These are phyloP conservation scores for Pollenia angustigena DNA, from an alignment of 2,888 invertebrate species.

Conservation along the genomic window DNA sequence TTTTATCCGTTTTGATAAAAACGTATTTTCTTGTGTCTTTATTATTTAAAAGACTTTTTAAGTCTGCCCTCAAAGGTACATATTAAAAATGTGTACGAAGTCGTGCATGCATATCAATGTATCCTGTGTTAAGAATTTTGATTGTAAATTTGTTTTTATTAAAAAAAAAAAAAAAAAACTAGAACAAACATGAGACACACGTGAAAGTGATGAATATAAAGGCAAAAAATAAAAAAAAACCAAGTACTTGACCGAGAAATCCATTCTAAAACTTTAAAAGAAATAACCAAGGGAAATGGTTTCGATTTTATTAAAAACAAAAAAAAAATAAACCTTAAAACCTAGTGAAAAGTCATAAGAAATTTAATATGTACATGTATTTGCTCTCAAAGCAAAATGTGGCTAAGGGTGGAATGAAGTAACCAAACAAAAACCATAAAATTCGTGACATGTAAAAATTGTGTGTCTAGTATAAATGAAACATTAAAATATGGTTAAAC, in stretches of 20 bases:
- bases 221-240: background rate
- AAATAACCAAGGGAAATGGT: conserved; percentile 1
- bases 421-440: too few relatives aligned
- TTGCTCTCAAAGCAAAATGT: background rate
- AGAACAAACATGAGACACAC: conserved; percentile 5
- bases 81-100: background rate
- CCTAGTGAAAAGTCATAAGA: background rate
- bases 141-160: conserved; percentile 15
- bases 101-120: background rate
- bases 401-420: too few relatives aligned
- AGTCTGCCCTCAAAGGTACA: background rate
- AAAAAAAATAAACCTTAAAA: background rate
- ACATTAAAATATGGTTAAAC: too few relatives aligned
- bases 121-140: conserved; percentile 25
- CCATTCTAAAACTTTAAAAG: background rate
- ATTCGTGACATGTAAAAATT: too few relatives aligned
- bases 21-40: too few relatives aligned
- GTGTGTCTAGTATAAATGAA: too few relatives aligned
- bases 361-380: background rate
- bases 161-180: conserved; percentile 14
- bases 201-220: background rate
- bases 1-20: too few relatives aligned
- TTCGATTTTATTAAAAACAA: background rate
- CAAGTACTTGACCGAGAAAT: conserved; percentile 59
- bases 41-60: background rate